Evolutionary conservation across 2,888 invertebrate species (phyloP).

Genomic region (Chrysolina oricalcia): DNA sequence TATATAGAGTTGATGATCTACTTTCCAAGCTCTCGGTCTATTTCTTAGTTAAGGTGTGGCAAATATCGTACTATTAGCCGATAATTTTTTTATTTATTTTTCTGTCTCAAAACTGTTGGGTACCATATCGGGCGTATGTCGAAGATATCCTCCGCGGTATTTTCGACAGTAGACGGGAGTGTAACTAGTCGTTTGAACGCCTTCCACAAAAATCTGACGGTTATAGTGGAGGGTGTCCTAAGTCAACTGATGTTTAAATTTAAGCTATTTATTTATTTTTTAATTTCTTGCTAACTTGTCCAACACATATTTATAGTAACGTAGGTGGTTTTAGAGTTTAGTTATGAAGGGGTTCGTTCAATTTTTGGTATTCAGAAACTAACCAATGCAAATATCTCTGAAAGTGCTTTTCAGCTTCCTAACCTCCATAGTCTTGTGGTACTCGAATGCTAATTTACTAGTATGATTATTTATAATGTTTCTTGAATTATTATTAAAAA

Average conservation of each 20-base stretch:
- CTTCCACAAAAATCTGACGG: slow-evolving; percentile 24
- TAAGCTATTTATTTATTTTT: slow-evolving; percentile 59
- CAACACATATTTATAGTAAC: slow-evolving; percentile 38
- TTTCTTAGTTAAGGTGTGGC: background rate
- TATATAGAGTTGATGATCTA: background rate
- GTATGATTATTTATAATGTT: too few relatives aligned
- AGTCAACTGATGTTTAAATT: slow-evolving; percentile 61
- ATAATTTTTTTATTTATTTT: slow-evolving; percentile 63
- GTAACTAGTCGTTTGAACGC: slow-evolving; percentile 60
- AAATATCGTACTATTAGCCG: slow-evolving; percentile 68
- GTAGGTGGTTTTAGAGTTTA: slow-evolving; percentile 57
- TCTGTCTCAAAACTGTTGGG: slow-evolving; percentile 38
- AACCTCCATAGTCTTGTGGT: too few relatives aligned
- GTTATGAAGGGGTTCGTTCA: slow-evolving; percentile 47
- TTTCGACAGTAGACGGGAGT: slow-evolving; percentile 62
- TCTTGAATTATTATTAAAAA: too few relatives aligned
- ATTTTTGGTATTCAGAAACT: slow-evolving; percentile 5
- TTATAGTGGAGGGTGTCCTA: slow-evolving; percentile 45
- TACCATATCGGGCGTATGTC: slow-evolving; percentile 28
- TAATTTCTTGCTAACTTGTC: slow-evolving; percentile 41
- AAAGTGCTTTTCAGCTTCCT: background rate
- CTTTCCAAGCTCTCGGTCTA: background rate
- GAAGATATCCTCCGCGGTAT: slow-evolving; percentile 37
- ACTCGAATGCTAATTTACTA: too few relatives aligned
- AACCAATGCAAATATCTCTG: background rate